These are phyloP conservation scores for Bovichtus variegatus DNA, from an alignment of 2,797 vertebrate genomes.

Conservation along the genomic window DNA sequence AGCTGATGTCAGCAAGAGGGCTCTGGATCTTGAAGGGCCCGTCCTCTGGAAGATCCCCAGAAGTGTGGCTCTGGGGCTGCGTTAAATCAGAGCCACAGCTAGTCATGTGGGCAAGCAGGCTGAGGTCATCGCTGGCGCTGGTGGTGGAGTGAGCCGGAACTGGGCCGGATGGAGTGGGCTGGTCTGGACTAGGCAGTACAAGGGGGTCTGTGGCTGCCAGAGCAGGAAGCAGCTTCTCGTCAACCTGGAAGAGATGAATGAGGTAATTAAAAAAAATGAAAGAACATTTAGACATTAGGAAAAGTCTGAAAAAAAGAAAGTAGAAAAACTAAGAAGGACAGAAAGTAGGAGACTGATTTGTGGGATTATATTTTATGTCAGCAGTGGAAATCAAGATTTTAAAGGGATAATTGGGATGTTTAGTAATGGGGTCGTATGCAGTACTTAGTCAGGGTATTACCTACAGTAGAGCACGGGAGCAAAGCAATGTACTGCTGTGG, in stretches of 20 bases:
- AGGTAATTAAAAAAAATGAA: not conserved
- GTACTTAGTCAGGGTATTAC: too few relatives aligned
- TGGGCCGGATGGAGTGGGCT: conserved; percentile 72
- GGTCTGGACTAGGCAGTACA: conserved; percentile 90
- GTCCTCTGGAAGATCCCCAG: conserved; percentile 91
- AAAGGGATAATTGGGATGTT: too few relatives aligned
- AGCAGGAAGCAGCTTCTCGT: conserved; percentile 96
- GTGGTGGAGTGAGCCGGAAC: conserved; percentile 72
- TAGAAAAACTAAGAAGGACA: conserved; percentile 1
- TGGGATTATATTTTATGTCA: conserved; percentile 11
- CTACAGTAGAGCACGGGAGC: too few relatives aligned
- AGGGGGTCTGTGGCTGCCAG: conserved; percentile 92
- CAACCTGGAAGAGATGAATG: conserved; percentile 74
- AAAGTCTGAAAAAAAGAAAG: conserved; percentile 4
- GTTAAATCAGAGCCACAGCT: conserved; percentile 90
- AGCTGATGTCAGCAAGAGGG: conserved; percentile 92
- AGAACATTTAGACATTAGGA: not conserved
- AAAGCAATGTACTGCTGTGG: too few relatives aligned
- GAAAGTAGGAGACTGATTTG: not conserved
- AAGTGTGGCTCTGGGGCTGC: conserved; percentile 85
- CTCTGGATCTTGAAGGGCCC: conserved; percentile 96
- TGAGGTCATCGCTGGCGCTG: conserved; percentile 94
- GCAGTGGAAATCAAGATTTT: too few relatives aligned
- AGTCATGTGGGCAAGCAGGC: conserved; percentile 95
- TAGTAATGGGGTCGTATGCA: too few relatives aligned